phyloP scores from a whole-genome alignment of 2,888 invertebrate genomes.

The Dendrolimus houi region DNA sequence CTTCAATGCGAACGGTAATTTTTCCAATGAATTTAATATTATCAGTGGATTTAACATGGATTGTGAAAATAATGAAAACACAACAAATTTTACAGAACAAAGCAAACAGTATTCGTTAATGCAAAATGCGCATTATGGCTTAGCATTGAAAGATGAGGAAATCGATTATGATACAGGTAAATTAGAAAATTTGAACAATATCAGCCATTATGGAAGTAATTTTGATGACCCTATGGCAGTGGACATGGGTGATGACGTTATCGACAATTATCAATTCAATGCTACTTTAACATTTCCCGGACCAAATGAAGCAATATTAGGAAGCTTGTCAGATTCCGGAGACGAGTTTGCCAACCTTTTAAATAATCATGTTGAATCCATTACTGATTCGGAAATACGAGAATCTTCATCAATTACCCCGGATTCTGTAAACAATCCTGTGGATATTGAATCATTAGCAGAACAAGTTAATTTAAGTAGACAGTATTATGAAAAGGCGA shows the following conservation, averaged over 20 bases:
- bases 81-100: constrained; percentile 67
- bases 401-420: constrained; percentile 84
- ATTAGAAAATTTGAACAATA: constrained; percentile 80
- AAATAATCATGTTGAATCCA: constrained; percentile 82
- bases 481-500: constrained; percentile 72
- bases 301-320: constrained; percentile 86
- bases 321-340: constrained; percentile 87
- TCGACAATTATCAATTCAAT: constrained; percentile 89
- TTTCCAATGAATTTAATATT: constrained; percentile 81
- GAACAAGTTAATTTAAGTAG: constrained; percentile 83
- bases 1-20: constrained; percentile 81
- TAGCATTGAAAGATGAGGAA: constrained; percentile 87
- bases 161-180: constrained; percentile 84
- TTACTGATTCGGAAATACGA: constrained; percentile 80
- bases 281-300: constrained; percentile 88
- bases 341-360: constrained; percentile 86
- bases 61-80: constrained; percentile 82
- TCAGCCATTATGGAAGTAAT: constrained; percentile 77
- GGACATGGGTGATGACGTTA: constrained; percentile 85
- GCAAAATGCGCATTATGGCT: constrained; percentile 88
- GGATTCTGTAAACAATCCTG: constrained; percentile 78
- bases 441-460: constrained; percentile 85
- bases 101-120: constrained; percentile 86
- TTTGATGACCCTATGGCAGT: constrained; percentile 91
- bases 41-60: constrained; percentile 85